Evolutionary conservation across 1,140 invertebrate genomes (phyloP), one percentile per base, ranked within the genome.

Genomic region (Nymphalis io): DNA sequence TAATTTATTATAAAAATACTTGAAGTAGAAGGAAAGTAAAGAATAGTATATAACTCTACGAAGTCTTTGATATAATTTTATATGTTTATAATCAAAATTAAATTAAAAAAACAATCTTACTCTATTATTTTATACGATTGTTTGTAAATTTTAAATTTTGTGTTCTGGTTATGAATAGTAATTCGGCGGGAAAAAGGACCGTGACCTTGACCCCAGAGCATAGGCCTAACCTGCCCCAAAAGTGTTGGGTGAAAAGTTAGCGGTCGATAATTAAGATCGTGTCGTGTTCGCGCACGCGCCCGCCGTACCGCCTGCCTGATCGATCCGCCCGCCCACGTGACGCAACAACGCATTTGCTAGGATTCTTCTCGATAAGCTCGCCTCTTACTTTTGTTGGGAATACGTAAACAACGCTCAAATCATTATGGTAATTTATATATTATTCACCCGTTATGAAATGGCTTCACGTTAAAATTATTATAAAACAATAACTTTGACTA

Each of bases 161-260:
- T 15, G 51, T 51, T 21, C 21, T 8, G 13, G 16, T 11, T 4
- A 13, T 51, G 48, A 21, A 20, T 2, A 51, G 48, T 21, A 20
- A 21, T 20, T 51, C 46, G 55, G 68, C 73, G 80, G 83, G 79
- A 86, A 78, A 76, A 65, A 65, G 58, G 57, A 80, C 73, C 83
- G 80, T 89, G 88, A 91, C 88, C 88, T 91, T 91, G 88, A 91
- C 86, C 88, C 80, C 76, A 78, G 84, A 84, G 80, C 80, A 86
- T 89, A 88, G 85, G 88, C 87, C 88, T 91, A 91, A 91, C 88
- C 88, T 91, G 88, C 88, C 88, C 84, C 87, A 91, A 91, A 90
- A 89, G 84, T 83, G 81, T 84, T 79, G 72, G 74, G 79, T 81
- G 80, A 78, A 85, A 86, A 88, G 86, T 87, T 81, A 63, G 68